A percentile compares a stretch with the other conserved stretches of the same genome.
Evolutionary conservation across 2,113 vertebrate genomes (phyloP).

Genomic region (Pluvianellus socialis): DNA sequence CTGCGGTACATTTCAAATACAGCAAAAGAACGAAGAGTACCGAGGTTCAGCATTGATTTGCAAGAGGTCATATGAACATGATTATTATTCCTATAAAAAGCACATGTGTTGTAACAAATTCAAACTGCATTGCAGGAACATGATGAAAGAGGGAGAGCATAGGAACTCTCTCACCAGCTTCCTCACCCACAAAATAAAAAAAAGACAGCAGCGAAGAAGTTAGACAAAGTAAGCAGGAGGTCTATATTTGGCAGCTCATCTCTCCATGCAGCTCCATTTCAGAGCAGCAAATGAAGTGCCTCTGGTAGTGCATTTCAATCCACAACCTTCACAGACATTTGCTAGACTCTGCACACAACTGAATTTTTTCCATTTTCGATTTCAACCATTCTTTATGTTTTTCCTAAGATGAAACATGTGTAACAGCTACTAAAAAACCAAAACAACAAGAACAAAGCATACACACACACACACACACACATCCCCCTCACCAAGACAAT

Average conservation of each 20-base stretch:
- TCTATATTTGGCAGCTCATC: background rate
- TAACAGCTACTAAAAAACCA: background rate
- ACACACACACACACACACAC: too few relatives aligned
- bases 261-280: background rate
- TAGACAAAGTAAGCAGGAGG: background rate
- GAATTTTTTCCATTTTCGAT: background rate
- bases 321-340: background rate
- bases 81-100: background rate
- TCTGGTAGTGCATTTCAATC: background rate
- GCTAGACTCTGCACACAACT: background rate
- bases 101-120: background rate
- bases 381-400: background rate
- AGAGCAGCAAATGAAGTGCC: background rate
- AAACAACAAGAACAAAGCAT: background rate
- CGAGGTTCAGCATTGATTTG: background rate
- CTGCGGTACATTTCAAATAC: background rate
- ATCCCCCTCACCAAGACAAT: too few relatives aligned
- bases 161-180: background rate
- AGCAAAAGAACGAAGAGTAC: background rate
- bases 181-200: background rate
- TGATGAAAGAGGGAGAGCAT: background rate
- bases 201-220: background rate
- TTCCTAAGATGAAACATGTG: background rate
- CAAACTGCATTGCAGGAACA: background rate
- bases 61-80: background rate